phyloP scores from a whole-genome alignment of 2,797 vertebrate species.

The Ctenochaetus hawaiiensis region DNA sequence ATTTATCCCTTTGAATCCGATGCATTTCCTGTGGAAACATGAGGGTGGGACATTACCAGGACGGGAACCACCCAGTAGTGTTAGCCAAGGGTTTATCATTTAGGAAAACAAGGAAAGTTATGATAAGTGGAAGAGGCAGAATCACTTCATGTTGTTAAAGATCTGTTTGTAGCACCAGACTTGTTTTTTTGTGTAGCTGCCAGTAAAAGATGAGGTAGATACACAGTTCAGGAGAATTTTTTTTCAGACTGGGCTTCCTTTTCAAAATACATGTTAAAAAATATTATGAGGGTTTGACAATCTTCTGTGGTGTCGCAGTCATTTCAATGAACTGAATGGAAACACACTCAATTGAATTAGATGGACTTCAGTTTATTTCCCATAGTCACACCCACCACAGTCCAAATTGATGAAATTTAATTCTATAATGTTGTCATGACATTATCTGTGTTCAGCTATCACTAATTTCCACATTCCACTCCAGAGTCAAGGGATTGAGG shows the following conservation, averaged over 20 bases:
- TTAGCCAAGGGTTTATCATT: no score
- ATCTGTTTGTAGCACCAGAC: no score
- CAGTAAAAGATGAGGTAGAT: background rate
- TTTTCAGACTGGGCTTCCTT: no score
- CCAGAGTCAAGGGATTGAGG: constrained; percentile 43
- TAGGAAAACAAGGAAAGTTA: no score
- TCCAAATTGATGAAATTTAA: background rate
- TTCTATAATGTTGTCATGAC: background rate
- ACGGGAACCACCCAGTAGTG: no score
- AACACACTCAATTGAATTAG: background rate
- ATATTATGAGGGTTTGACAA: background rate
- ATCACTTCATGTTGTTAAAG: no score
- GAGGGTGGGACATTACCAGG: background rate
- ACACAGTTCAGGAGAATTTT: background rate
- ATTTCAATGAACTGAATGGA: background rate
- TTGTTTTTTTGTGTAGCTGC: background rate
- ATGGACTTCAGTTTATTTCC: background rate
- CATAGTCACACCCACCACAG: background rate
- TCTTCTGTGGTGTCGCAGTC: background rate
- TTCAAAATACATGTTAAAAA: background rate
- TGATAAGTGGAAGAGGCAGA: no score
- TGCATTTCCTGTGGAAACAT: constrained; percentile 2
- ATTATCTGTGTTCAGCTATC: background rate
- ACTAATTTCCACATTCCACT: background rate
- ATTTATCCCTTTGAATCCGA: background rate